Conservation (phyloP, 2,797 vertebrate species). For the Myotis pilosus region DNA sequence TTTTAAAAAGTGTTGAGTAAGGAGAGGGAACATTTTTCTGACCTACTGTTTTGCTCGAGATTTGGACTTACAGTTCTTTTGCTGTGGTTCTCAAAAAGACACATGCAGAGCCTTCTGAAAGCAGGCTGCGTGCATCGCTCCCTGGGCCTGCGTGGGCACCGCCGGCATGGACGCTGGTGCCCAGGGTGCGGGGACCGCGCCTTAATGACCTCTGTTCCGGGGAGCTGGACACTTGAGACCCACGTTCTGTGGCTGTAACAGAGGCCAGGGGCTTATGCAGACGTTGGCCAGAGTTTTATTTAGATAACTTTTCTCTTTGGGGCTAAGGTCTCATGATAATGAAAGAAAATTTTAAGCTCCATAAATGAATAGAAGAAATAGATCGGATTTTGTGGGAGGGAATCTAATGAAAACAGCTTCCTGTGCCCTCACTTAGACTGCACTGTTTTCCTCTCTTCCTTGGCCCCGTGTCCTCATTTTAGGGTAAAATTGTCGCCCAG, state of each 20-base stretch:
- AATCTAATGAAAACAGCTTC: not conserved
- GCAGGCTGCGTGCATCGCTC: fast-evolving
- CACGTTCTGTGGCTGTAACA: not conserved
- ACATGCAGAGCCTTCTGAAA: too few relatives aligned
- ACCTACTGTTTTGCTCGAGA: not conserved
- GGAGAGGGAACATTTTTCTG: not conserved
- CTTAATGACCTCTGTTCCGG: not conserved
- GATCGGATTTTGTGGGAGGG: not conserved
- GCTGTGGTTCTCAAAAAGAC: not conserved
- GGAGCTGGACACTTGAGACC: not conserved
- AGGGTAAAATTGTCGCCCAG: conserved; percentile 99
- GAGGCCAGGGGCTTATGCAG: not conserved
- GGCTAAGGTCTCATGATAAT: not conserved
- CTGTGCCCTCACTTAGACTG: not conserved
- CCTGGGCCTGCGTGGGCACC: fast-evolving
- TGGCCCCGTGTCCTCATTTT: conserved; percentile 51
- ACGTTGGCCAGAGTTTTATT: not conserved
- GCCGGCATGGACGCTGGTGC: fast-evolving
- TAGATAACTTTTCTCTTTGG: not conserved
- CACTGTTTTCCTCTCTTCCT: conserved; percentile 29
- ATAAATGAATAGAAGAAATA: not conserved
- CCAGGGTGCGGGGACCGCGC: fast-evolving
- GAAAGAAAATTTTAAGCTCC: not conserved
- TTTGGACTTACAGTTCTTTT: not conserved
- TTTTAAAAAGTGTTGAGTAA: not conserved